phyloP scores from a whole-genome alignment of 2,797 vertebrate genomes.

The Thripadectes ignobilis region DNA sequence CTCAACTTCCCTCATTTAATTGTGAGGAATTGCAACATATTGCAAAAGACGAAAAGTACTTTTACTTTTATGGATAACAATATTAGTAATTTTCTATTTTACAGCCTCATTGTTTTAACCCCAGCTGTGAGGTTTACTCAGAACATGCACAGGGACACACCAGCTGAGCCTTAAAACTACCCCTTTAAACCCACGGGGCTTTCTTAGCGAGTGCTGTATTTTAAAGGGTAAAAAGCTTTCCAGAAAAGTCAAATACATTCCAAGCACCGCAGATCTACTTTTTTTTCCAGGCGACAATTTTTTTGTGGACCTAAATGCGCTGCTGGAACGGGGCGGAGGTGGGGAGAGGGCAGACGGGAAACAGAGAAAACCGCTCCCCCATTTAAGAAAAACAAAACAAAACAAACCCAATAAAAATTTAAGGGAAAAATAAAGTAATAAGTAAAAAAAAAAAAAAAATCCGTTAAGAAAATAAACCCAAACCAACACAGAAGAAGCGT shows the following conservation, averaged over 20 bases:
- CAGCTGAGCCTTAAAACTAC: background rate
- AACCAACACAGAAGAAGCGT: too few species aligned
- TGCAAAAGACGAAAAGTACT: background rate
- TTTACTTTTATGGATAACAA: background rate
- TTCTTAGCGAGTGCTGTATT: background rate
- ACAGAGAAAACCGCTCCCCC: background rate
- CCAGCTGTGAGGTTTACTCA: background rate
- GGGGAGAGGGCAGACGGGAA: background rate
- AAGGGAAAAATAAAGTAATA: too few species aligned
- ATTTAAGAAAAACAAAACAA: background rate
- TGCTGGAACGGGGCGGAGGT: background rate
- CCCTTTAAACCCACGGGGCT: background rate
- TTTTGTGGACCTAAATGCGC: background rate
- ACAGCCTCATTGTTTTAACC: background rate
- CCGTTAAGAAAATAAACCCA: background rate
- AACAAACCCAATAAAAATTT: background rate
- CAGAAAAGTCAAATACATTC: constrained; percentile 25
- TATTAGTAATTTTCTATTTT: background rate
- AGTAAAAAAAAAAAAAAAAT: too few species aligned
- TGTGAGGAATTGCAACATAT: background rate
- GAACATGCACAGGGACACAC: rapidly evolving
- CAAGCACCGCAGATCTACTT: background rate
- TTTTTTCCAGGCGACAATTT: background rate
- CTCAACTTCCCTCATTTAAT: background rate
- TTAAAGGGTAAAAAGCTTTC: background rate